Base-by-base conservation (phyloP, 2,113 vertebrate genomes). In the Phylloscopus whistleri region DNA sequence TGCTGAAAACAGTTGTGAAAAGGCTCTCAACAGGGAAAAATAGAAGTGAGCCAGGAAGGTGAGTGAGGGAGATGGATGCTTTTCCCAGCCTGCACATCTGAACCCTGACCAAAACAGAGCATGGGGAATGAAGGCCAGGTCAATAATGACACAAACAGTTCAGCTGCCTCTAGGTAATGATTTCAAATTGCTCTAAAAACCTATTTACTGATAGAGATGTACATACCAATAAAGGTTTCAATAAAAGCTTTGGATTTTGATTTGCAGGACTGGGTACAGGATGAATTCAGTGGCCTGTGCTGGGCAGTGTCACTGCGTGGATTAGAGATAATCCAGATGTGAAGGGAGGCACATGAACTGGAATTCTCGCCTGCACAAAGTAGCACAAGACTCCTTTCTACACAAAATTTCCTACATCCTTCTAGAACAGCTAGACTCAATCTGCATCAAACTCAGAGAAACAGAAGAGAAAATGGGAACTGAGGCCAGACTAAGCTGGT, bases 301-400 rank as follows among this genome's bases (percentile, higher is more conserved):
- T 46, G 35, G 76, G 11, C 72, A 49, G 48, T 4, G 28, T 28
- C 55, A 22, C 15, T 6, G 46, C 2, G 27, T 1, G 0, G 56
- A 43, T 9, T 21, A 52, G 41, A 59, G 51, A 68, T 53, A 55
- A 41, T n/a, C 63, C 41, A 18, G 53, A 27, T 6, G 19, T 2
- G 3, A 58, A 33, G 28, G 3, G 31, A 33, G 23, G 8, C 64
- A 13, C 3, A 0, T 43, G 8, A 23, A 43, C 13, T 3, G 4
- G 35, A 39, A 49, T 46, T 24, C 69, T n/a, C 2, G 3, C 55
- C 51, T 58, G 55, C n/a, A 41, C 43, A 53, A 41, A 55, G 73
- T 7, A 64, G 53, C 52, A 59, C 53, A 59, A 23, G 21, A 7
- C 16, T 51, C 3, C 39, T 78, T 44, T 49, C 55, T 30, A 30